phyloP scores from a whole-genome alignment of 92 coral and sea anemone genomes.

The Bergia puertoricense region DNA sequence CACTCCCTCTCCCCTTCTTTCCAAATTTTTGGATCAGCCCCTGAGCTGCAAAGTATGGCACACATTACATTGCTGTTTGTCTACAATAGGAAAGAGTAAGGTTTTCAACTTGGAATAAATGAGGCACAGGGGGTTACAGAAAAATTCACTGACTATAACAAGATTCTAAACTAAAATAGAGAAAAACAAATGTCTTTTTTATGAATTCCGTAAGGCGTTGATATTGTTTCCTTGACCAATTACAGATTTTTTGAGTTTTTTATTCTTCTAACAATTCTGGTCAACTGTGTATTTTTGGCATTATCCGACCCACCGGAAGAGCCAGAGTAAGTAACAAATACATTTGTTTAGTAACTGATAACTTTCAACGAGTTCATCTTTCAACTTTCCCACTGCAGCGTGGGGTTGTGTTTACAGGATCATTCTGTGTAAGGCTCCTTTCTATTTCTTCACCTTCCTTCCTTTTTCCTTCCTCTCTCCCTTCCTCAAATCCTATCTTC shows the following conservation, averaged over 20 bases:
- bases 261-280: constrained; percentile 79
- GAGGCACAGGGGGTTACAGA: background rate
- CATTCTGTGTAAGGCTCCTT: background rate
- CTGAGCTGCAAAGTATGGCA: too few relatives aligned
- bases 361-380: background rate
- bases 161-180: background rate
- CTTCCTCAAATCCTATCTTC: too few relatives aligned
- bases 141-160: too few relatives aligned
- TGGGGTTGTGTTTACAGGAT: background rate
- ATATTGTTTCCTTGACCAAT: constrained; percentile 49
- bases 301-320: constrained; percentile 92
- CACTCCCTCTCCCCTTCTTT: too few relatives aligned
- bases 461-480: too few relatives aligned
- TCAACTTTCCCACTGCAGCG: too few relatives aligned
- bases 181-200: background rate
- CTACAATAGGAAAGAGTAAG: too few relatives aligned
- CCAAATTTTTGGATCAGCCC: too few relatives aligned
- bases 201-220: background rate
- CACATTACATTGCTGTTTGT: too few relatives aligned
- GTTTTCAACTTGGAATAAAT: background rate
- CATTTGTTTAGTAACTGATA: background rate
- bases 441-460: too few relatives aligned
- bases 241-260: constrained; percentile 89
- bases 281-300: constrained; percentile 93
- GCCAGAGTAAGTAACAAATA: constrained; percentile 83